Base-by-base conservation (phyloP, 2,888 invertebrate genomes). In the Melanostoma mellinum region DNA sequence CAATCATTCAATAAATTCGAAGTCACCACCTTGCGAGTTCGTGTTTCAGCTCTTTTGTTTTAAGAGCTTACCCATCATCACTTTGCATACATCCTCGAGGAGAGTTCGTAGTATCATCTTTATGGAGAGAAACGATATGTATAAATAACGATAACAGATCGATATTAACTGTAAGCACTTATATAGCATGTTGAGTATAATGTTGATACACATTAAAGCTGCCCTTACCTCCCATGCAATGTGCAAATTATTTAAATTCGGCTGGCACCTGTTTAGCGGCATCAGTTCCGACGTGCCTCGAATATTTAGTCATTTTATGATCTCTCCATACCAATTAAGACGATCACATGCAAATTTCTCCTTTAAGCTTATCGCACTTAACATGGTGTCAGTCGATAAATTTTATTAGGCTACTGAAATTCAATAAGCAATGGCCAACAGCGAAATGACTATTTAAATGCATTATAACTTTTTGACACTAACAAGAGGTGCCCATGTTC, bases 321-420 rank as follows among this genome's bases (percentile, higher is more conserved):
- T 69, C 78, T 40, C 46, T 61, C 30, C 65, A 53, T 53, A 52
- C 77, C 72, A 81, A 77, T 81, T 81, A 81, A 77, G 67, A 56
- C 72, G 81, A 77, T 81, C 72, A 42, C 40, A 77, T 77, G 74
- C 33, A 78, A 84, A 78, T 74, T 69, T 40, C 36, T 10, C 38
- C 9, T 4, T 36, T 6, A 6, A 58, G 35, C 46, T 81, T 67
- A 71, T 67, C 60, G 67, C 77, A 76, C 69, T 63, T 78, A 63
- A 68, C 69, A 50, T 69, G 56, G 78, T 84, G 78, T 78, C 78
- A 78, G 82, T 78, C 74, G 74, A 84, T 84, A 74, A 78, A 84
- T 69, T 84, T 78, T 78, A 84, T 84, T 84, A 78, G 53, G 81
- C 81, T 81, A 81, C 81, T 81, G 81, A 81, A 81, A 72, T 67